Conservation (phyloP, 2,113 vertebrate species). For the Hippocampus barbouri region DNA sequence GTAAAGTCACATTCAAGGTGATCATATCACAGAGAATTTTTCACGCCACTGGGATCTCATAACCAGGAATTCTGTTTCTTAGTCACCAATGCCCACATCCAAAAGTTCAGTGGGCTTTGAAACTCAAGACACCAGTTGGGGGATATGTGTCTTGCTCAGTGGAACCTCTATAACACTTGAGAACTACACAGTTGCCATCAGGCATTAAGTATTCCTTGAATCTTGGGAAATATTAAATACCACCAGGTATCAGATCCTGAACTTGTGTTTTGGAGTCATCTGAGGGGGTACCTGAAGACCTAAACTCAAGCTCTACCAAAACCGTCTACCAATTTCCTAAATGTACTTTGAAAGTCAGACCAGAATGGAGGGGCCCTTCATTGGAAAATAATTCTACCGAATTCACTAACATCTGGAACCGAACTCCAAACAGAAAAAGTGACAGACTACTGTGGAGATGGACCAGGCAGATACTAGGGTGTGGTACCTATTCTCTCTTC, state of each 20-base stretch:
- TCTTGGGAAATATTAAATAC: background rate
- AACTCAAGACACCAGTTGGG: background rate
- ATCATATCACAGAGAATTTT: background rate
- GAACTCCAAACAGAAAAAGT: background rate
- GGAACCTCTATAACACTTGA: background rate
- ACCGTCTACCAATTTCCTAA: background rate
- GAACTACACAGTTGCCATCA: background rate
- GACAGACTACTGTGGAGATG: background rate
- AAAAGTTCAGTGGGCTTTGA: background rate
- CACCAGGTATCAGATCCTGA: background rate
- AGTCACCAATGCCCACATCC: background rate
- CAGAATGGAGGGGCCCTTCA: background rate
- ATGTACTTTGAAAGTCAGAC: background rate
- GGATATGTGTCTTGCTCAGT: background rate
- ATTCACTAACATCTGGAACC: background rate
- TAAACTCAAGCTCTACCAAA: background rate
- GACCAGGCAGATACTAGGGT: background rate
- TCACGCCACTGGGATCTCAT: background rate
- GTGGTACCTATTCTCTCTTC: slow-evolving; percentile 81
- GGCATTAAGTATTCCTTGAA: background rate
- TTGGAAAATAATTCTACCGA: background rate
- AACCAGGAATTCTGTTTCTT: background rate
- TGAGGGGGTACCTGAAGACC: no score
- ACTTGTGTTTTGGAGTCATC: background rate
- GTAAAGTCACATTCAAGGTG: background rate